These are phyloP conservation scores for Drosophila repleta DNA, from an alignment of 1,140 invertebrate genomes.

Conservation along the genomic window DNA sequence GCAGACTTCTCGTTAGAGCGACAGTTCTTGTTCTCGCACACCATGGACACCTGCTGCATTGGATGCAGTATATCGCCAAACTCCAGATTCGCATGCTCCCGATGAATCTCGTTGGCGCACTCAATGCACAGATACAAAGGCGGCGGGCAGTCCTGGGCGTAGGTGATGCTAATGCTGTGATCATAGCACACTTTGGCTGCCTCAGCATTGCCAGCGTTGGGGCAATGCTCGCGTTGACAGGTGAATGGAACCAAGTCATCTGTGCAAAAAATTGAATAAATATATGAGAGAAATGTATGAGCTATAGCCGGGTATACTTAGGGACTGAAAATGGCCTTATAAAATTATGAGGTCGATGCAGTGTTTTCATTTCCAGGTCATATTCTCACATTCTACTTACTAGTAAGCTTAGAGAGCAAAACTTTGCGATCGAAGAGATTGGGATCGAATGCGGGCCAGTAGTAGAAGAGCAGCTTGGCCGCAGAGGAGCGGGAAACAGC, in stretches of 20 bases:
- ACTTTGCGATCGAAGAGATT: constrained; percentile 95
- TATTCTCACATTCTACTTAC: constrained; percentile 85
- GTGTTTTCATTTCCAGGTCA: neutral
- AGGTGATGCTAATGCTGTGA: constrained; percentile 93
- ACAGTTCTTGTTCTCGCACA: constrained; percentile 99
- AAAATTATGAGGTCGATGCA: too few species aligned
- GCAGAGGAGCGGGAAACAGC: constrained; percentile 95
- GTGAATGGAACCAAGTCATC: constrained; percentile 90
- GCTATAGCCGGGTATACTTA: neutral
- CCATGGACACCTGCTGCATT: constrained; percentile 96
- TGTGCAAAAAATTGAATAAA: constrained; percentile 51
- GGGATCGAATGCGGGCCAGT: constrained; percentile 99
- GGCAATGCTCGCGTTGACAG: constrained; percentile 94
- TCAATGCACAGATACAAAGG: constrained; percentile 98
- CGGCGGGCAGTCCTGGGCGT: constrained; percentile 93
- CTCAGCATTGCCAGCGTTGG: constrained; percentile 92
- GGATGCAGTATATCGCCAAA: constrained; percentile 97
- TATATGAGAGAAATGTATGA: neutral
- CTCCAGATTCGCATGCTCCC: constrained; percentile 92
- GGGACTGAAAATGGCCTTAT: too few species aligned
- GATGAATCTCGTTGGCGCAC: constrained; percentile 96
- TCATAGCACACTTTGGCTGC: constrained; percentile 96
- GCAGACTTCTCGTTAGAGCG: constrained; percentile 96
- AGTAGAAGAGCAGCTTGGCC: constrained; percentile 98
- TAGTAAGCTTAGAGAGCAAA: constrained; percentile 94